Base-by-base conservation (phyloP, 2,797 vertebrate genomes). In the Staurois parvus region DNA sequence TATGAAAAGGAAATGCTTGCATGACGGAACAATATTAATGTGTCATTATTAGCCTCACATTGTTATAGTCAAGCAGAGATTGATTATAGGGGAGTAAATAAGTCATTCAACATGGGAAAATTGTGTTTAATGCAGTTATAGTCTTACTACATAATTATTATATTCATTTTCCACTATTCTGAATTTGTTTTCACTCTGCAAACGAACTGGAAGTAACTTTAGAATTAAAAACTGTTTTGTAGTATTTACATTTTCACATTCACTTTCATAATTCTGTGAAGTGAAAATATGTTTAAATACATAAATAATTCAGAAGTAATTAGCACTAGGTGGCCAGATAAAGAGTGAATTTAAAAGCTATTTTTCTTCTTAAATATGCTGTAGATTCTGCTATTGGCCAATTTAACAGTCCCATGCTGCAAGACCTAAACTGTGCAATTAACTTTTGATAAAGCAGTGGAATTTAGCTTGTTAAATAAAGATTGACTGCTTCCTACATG, bases 401-500 rank as follows among this genome's bases (percentile, higher is more conserved):
- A 88, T 68, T 88, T 59, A 85, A 59, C 79, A 90, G 82, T 85
- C 68, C 81, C 88, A 34, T 88, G 72, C 75, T 91, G 88, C 76
- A 91, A 80, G 52, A 91, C 11, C 72, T 56, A 84, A 91, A 88
- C 12, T 76, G 69, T 85, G 74, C 34, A 91, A 91, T 88, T 90
- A 91, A 78, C 67, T 90, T 88, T 83, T 90, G 88, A 88, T 85
- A 90, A 79, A 76, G 75, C 59, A 56, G 84, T 90, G 89, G 79
- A 91, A 88, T 89, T 69, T 86, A 80, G 64, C 77, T 90, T 86
- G 26, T 89, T 93, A 89, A 91, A 92, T n/a, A 89, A 89, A 26
- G 7, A 82, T 88, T 91, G 86, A 89, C 68, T 72, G 37, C 32
- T 34, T 40, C 66, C 11, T 13, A 70, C n/a, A 19, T 32, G 24